These are phyloP conservation scores for Anarsia innoxiella DNA, from an alignment of 2,888 invertebrate species.

Conservation along the genomic window DNA sequence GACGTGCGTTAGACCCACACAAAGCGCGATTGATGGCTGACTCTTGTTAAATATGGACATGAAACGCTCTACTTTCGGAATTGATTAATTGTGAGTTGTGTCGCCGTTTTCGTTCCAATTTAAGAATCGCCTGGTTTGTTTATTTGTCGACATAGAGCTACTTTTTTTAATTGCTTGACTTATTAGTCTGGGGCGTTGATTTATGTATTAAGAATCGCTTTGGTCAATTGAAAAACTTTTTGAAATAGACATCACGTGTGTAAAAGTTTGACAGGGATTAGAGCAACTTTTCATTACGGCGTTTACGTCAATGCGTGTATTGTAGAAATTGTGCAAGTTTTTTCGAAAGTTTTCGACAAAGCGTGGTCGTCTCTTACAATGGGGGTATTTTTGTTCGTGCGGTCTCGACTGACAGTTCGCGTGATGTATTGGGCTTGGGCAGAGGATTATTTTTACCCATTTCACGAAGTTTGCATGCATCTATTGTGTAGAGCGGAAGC, in stretches of 20 bases:
- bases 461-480: slow-evolving; percentile 72
- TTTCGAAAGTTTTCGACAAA: slow-evolving; percentile 65
- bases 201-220: slow-evolving; percentile 32
- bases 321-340: slow-evolving; percentile 68
- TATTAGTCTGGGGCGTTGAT: slow-evolving; percentile 47
- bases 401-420: slow-evolving; percentile 69
- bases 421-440: slow-evolving; percentile 69
- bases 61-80: slow-evolving; percentile 51
- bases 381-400: slow-evolving; percentile 72
- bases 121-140: slow-evolving; percentile 39
- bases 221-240: slow-evolving; percentile 27
- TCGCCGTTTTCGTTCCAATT: slow-evolving; percentile 47
- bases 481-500: slow-evolving; percentile 69
- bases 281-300: slow-evolving; percentile 31
- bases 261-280: slow-evolving; percentile 33
- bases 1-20: slow-evolving; percentile 66
- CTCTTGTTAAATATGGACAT: slow-evolving; percentile 55
- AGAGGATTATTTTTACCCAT: slow-evolving; percentile 73
- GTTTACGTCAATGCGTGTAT: slow-evolving; percentile 48
- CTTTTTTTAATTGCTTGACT: slow-evolving; percentile 50
- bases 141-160: slow-evolving; percentile 45
- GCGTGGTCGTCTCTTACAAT: slow-evolving; percentile 55
- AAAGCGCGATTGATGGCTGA: slow-evolving; percentile 61
- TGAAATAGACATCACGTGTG: slow-evolving; percentile 33
- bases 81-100: slow-evolving; percentile 67